phyloP scores from a whole-genome alignment of 2,888 invertebrate genomes.

The Galerucella nymphaeae region DNA sequence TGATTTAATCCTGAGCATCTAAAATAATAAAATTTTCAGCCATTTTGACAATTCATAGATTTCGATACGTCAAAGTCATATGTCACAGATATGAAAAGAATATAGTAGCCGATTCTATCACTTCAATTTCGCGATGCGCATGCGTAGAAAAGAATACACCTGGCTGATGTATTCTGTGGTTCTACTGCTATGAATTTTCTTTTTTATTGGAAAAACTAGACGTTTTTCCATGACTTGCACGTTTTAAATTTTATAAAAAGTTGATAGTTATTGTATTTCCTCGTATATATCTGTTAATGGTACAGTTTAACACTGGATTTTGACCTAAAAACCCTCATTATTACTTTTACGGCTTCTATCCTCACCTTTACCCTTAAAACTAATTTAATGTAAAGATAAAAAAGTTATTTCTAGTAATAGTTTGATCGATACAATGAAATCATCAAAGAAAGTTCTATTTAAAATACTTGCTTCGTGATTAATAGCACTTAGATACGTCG shows the following conservation, averaged over 20 bases:
- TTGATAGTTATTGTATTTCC: not conserved
- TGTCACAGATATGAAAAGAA: too few species aligned
- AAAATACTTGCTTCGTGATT: conserved; percentile 7
- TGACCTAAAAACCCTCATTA: conserved; percentile 4
- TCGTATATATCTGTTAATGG: not conserved
- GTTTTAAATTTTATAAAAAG: too few species aligned
- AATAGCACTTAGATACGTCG: conserved; percentile 12
- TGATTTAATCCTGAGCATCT: conserved; percentile 82
- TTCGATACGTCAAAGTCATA: too few species aligned
- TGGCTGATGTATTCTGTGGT: too few species aligned
- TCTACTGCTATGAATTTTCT: too few species aligned
- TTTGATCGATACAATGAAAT: not conserved
- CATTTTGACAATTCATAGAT: not conserved
- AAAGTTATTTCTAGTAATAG: conserved; percentile 8
- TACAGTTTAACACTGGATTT: not conserved
- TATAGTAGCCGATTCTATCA: too few species aligned
- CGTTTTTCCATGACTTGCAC: too few species aligned
- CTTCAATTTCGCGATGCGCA: too few species aligned
- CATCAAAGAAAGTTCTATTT: conserved; percentile 11
- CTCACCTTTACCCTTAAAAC: not conserved
- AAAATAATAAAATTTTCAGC: conserved; percentile 52
- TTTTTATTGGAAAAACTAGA: too few species aligned
- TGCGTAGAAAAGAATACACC: too few species aligned
- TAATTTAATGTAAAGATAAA: conserved; percentile 4
- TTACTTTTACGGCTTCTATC: not conserved